Evolutionary conservation across 2,797 vertebrate genomes (phyloP).

Genomic region (Coccyzus lansbergi): DNA sequence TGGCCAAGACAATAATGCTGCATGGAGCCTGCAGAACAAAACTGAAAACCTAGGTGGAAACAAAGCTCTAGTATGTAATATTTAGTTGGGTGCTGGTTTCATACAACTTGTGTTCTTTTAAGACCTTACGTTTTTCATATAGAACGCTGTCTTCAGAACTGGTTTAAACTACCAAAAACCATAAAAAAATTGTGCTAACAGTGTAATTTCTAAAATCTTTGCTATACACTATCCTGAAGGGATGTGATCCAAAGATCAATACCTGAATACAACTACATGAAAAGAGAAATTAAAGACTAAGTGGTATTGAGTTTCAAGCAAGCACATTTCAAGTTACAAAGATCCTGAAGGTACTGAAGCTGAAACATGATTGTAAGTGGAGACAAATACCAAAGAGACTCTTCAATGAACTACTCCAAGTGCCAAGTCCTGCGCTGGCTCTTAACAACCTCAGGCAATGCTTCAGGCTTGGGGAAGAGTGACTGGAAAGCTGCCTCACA

Average conservation of each 20-base stretch:
- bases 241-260: background rate
- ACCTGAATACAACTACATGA: background rate
- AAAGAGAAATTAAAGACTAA: background rate
- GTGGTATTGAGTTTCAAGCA: background rate
- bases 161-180: background rate
- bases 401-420: background rate
- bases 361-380: background rate
- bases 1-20: background rate
- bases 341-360: background rate
- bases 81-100: background rate
- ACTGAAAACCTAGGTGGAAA: background rate
- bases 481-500: too few relatives aligned
- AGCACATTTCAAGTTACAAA: background rate
- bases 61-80: background rate
- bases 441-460: too few relatives aligned
- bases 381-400: background rate
- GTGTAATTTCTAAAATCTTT: background rate
- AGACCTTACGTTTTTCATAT: background rate
- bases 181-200: background rate
- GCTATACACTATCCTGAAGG: background rate
- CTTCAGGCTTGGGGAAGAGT: too few relatives aligned
- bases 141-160: background rate
- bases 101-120: background rate
- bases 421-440: too few relatives aligned
- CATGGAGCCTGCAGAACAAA: background rate